These are phyloP conservation scores for Vireo griseus DNA, from an alignment of 2,797 vertebrate genomes.

Conservation along the genomic window DNA sequence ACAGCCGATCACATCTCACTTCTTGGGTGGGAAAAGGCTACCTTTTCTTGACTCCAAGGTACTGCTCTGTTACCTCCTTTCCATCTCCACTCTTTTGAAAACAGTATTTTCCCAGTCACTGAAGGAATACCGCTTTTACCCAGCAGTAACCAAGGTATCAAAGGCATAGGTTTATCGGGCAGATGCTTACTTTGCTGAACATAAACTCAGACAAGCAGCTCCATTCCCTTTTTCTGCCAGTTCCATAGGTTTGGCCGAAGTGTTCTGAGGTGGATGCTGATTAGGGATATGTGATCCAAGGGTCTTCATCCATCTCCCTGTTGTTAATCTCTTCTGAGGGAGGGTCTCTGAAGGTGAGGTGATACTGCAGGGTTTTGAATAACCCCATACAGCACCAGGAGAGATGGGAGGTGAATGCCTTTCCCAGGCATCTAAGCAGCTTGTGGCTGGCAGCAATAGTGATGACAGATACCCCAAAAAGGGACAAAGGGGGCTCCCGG, in stretches of 20 bases:
- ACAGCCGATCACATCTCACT: neutral
- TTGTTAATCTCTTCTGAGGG: neutral
- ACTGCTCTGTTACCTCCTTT: neutral
- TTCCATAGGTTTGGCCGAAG: neutral
- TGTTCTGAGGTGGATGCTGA: neutral
- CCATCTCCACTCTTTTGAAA: neutral
- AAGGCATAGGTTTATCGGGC: neutral
- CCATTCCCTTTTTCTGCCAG: neutral
- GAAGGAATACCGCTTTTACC: neutral
- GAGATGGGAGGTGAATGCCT: neutral
- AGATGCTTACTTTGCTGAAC: neutral
- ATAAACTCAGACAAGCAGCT: neutral
- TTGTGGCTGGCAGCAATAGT: neutral
- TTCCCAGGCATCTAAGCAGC: neutral
- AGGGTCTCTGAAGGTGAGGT: neutral
- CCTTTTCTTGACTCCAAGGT: neutral
- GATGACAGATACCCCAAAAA: neutral
- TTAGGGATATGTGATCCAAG: rapidly evolving
- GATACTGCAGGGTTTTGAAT: neutral
- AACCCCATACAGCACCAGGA: rapidly evolving
- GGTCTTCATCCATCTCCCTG: neutral
- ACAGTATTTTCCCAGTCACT: neutral
- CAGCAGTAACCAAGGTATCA: neutral
- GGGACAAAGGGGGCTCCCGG: neutral
- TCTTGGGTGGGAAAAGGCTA: neutral